These are phyloP conservation scores for Malacosoma neustria DNA, from an alignment of 2,888 invertebrate species.

Conservation along the genomic window DNA sequence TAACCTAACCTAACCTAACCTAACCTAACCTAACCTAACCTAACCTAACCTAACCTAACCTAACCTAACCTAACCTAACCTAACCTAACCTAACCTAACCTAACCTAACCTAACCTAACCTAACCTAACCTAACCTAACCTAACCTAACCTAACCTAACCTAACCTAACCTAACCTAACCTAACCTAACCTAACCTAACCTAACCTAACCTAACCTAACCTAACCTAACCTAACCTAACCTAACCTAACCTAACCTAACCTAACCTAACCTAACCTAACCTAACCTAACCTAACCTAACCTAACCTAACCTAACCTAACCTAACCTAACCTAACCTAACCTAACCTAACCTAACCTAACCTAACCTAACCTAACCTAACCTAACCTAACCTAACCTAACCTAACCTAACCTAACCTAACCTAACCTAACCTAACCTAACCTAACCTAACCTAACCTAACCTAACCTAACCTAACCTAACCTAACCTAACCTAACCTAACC, in stretches of 20 bases:
- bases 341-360: constrained; percentile 11
- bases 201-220: constrained; percentile 10
- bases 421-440: constrained; percentile 10
- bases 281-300: constrained; percentile 11
- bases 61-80: constrained; percentile 7
- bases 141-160: constrained; percentile 8
- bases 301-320: constrained; percentile 11
- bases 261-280: constrained; percentile 9
- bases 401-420: constrained; percentile 11
- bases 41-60: constrained; percentile 7
- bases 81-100: constrained; percentile 9
- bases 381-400: constrained; percentile 10
- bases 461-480: constrained; percentile 10
- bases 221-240: constrained; percentile 11
- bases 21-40: constrained; percentile 9
- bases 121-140: constrained; percentile 5
- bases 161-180: constrained; percentile 10
- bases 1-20: constrained; percentile 8
- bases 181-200: constrained; percentile 10
- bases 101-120: constrained; percentile 8
- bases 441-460: constrained; percentile 11
- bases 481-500: constrained; percentile 10
- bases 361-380: constrained; percentile 10
- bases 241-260: constrained; percentile 10
- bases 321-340: constrained; percentile 11